A percentile compares a stretch with the other conserved stretches of the same genome.
Conservation (phyloP, 2,113 vertebrate genomes). For the Serilophus lunatus region DNA sequence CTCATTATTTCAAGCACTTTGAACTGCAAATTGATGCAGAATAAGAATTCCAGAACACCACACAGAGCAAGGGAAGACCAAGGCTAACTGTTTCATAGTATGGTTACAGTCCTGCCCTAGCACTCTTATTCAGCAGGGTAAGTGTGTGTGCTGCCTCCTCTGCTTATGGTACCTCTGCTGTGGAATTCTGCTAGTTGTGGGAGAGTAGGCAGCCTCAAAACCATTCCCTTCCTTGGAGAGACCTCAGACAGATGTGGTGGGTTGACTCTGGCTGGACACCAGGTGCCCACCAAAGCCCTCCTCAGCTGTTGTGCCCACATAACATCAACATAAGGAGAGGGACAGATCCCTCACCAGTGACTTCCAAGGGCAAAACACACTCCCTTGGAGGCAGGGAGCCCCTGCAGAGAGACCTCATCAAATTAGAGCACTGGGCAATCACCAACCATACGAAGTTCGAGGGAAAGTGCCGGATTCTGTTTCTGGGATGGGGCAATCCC, state of each 20-base stretch:
- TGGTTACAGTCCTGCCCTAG: background rate
- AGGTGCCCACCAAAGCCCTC: no score
- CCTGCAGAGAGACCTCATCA: no score
- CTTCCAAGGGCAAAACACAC: background rate
- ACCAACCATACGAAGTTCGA: no score
- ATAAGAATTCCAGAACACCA: background rate
- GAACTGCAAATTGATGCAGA: background rate
- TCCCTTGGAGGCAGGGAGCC: background rate
- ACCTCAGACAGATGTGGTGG: background rate
- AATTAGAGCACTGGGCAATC: no score
- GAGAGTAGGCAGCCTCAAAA: background rate
- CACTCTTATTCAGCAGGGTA: background rate
- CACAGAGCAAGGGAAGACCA: background rate
- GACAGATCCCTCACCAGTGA: background rate
- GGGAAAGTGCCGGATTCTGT: no score
- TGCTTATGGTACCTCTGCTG: background rate
- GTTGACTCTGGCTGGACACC: background rate
- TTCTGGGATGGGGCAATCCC: no score
- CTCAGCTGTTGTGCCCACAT: no score
- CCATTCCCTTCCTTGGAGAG: background rate
- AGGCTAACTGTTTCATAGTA: background rate
- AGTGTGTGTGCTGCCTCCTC: background rate
- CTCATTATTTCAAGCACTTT: background rate
- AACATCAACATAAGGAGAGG: background rate
- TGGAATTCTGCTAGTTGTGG: background rate